Conservation (phyloP, 2,113 vertebrate species). For the Agelaius phoeniceus region DNA sequence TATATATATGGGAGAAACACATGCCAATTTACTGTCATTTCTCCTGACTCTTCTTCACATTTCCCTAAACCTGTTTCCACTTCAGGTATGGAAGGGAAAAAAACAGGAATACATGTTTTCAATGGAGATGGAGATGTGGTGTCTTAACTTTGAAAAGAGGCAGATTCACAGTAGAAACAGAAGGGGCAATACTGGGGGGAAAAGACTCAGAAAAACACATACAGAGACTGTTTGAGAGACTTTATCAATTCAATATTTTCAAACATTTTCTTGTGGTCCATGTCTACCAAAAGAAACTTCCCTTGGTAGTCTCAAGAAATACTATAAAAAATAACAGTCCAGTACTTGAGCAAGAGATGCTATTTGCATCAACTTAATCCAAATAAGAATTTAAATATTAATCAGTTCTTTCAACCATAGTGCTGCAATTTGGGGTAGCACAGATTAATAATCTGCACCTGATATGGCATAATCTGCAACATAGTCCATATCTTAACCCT, state of each 20-base stretch:
- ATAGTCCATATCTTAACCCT: background rate
- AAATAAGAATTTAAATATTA: background rate
- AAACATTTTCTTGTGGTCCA: background rate
- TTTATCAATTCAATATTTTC: background rate
- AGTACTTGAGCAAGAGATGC: background rate
- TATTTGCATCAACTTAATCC: background rate
- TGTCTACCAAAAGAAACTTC: background rate
- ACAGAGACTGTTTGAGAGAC: background rate
- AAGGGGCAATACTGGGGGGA: fast-evolving
- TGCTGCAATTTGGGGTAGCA: background rate
- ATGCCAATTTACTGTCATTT: fast-evolving
- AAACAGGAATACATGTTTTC: background rate
- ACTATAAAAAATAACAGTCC: background rate
- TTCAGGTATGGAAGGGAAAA: background rate
- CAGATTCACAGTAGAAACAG: background rate
- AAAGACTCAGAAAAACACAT: background rate
- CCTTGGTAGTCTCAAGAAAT: background rate
- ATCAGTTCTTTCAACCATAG: background rate
- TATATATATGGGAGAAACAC: background rate
- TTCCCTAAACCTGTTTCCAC: background rate
- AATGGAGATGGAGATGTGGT: background rate
- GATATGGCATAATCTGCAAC: background rate
- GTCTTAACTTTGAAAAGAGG: background rate
- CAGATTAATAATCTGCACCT: background rate
- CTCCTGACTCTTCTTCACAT: background rate